Base-by-base conservation (phyloP, 2,888 invertebrate genomes). In the Matsumyia berberina region DNA sequence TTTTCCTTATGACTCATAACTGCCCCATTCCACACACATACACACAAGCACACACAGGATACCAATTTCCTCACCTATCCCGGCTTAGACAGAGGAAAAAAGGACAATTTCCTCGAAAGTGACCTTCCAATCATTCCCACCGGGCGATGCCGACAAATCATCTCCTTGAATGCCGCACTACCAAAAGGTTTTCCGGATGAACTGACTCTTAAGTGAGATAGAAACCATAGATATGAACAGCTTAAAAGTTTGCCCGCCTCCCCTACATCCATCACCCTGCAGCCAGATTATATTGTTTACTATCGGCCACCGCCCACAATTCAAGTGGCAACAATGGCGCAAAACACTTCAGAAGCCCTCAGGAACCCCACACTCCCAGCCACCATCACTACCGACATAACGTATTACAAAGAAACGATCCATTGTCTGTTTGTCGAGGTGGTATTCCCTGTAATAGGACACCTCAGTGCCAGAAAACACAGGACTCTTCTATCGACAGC, bases 271-370 rank as follows among this genome's bases (percentile, higher is more conserved):
- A 24, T 24, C 24, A 24, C 24, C 24, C 24, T 51, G 35, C 11
- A 19, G 55, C 29, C 49, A 46, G 79, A 74, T 74, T 74, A 74
- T 57, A 85, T 76, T 74, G 83, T 85, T 79, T 79, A 57, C 44
- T 19, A 66, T 66, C 74, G 49, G 42, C 51, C 37, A 12, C 67
- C 64, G 72, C 83, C 83, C 83, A 83, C 79, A 79, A 79, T 64
- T 83, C 73, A 79, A 83, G 83, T 83, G 83, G 83, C 73, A 83
- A 83, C 80, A 85, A 85, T 85, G 80, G 76, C 39, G 74, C 57
- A 70, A 70, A 55, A 66, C 66, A 69, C 67, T 85, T 74, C 35
- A 76, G 15, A 74, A 58, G 51, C 74, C 69, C 69, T 70, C 19
- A 58, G 74, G 60, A 64, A 55, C 53, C 51, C 66, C 74, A 66